Evolutionary conservation across 30 jellyfish, hydroid and myxozoan genomes (phyloP), one percentile per base, ranked within the genome.

Genomic region (Hydractinia symbiolongicarpus): DNA sequence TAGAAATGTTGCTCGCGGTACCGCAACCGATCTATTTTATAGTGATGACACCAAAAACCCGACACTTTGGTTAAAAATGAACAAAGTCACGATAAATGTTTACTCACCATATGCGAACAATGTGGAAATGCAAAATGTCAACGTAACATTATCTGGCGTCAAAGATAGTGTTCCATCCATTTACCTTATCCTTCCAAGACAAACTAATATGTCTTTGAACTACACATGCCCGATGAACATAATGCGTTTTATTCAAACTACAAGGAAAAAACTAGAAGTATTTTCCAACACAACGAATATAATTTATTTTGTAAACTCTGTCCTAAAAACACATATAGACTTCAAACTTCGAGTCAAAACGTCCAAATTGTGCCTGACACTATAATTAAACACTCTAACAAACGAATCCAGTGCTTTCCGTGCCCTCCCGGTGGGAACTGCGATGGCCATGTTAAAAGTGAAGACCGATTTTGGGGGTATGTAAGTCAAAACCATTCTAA

Each of bases 391-490:
- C 44, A 30, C 44, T 30, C 44, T 30, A 30, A 30, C 44, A 7
- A 64, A 44, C 19, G 40, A 7, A 51, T 13, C 40, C 19, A 44
- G 1, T 64, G 74, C 40, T 13, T n/a, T 52, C 74, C 19, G 4
- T 64, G 74, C 40, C 74, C 74, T n/a, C 9, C n/a, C 7, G 74
- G 74, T n/a, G 16, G 74, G 9, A 64, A 4, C 16, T 64, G 74
- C 40, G 74, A 64, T 4, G 74, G 74, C 0, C 7, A 44, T n/a
- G 4, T 64, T 0, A 64, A 64, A 64, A 64, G 74, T 64, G 52
- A 51, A n/a, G 81, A 54, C 16, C 73, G 66, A 60, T 76, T 72
- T 77, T 83, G 90, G 90, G 90, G 84, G 14, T 83, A 54, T 67
- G 74, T n/a, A 13, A 68, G 62, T 13, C 52, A 51, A 64, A 56